Conservation (phyloP, 2,888 invertebrate species). For the Pocota personata region DNA sequence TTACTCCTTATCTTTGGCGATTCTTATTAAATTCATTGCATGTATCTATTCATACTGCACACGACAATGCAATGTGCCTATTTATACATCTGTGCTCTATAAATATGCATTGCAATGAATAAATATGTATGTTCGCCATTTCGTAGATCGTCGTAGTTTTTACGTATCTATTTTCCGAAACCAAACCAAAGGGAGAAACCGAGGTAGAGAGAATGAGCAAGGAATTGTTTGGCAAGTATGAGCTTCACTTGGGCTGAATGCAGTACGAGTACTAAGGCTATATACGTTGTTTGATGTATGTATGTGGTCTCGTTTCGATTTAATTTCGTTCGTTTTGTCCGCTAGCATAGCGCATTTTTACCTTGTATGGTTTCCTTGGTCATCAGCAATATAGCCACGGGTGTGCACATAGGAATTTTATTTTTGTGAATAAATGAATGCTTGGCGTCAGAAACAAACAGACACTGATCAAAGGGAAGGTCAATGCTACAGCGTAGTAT, state of each 20-base stretch:
- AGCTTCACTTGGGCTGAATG: background rate
- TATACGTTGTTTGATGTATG: conserved; percentile 40
- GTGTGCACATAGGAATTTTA: conserved; percentile 23
- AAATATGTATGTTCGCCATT: conserved; percentile 11
- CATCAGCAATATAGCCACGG: conserved; percentile 4
- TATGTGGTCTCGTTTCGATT: conserved; percentile 32
- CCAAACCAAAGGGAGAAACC: background rate
- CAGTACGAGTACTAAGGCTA: background rate
- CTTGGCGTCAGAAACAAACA: conserved; percentile 19
- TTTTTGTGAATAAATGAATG: background rate
- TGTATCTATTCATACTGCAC: conserved; percentile 23
- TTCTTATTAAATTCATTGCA: conserved; percentile 30
- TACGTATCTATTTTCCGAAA: conserved; percentile 9
- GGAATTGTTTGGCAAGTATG: conserved; percentile 31
- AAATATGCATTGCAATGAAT: conserved; percentile 45
- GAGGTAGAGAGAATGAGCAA: background rate
- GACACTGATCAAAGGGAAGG: conserved; percentile 24
- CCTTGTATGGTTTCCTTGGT: conserved; percentile 60
- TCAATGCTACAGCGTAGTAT: conserved; percentile 42
- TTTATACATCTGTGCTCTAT: conserved; percentile 25
- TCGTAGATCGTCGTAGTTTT: conserved; percentile 36
- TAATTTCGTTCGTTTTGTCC: conserved; percentile 22
- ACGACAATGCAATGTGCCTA: conserved; percentile 34
- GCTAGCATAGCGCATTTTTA: conserved; percentile 10
- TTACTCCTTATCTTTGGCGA: conserved; percentile 45